These are phyloP conservation scores for Oreochromis niloticus DNA, from an alignment of 2,113 vertebrate species.

Conservation along the genomic window DNA sequence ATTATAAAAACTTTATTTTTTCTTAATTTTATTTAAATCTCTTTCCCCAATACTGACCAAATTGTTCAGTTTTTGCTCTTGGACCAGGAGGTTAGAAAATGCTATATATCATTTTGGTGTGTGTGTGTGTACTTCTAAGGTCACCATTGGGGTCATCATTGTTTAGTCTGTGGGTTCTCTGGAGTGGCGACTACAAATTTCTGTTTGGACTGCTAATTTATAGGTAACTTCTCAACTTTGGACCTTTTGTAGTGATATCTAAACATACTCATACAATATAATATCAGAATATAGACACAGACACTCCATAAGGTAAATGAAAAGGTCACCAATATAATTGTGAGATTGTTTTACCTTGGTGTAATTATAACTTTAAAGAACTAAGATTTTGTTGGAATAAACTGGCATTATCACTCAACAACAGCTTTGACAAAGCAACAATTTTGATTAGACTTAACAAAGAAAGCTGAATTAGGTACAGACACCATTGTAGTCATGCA, in stretches of 20 bases:
- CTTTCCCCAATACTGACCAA: rapidly evolving
- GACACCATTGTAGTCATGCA: not conserved
- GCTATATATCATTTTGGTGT: not conserved
- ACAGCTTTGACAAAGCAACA: not conserved
- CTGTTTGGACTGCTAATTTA: conserved; percentile 66
- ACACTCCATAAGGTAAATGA: not conserved
- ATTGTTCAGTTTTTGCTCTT: not conserved
- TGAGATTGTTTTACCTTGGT: not conserved
- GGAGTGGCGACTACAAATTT: conserved; percentile 72
- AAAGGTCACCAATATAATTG: not conserved
- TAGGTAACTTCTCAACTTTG: conserved; percentile 46
- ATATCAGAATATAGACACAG: not conserved
- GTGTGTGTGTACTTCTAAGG: conserved; percentile 14
- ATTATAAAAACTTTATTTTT: not conserved
- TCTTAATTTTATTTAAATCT: not conserved
- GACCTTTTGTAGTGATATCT: conserved; percentile 14
- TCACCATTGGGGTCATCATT: conserved; percentile 49
- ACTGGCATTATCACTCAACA: not conserved
- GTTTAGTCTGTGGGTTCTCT: conserved; percentile 78
- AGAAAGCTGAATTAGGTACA: not conserved
- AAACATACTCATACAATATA: not conserved
- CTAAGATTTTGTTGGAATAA: not conserved
- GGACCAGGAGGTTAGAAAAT: not conserved
- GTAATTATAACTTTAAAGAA: not conserved
- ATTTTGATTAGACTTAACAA: not conserved